Base-by-base conservation (phyloP, 2,888 invertebrate species). In the Megaustenia siamemsis region DNA sequence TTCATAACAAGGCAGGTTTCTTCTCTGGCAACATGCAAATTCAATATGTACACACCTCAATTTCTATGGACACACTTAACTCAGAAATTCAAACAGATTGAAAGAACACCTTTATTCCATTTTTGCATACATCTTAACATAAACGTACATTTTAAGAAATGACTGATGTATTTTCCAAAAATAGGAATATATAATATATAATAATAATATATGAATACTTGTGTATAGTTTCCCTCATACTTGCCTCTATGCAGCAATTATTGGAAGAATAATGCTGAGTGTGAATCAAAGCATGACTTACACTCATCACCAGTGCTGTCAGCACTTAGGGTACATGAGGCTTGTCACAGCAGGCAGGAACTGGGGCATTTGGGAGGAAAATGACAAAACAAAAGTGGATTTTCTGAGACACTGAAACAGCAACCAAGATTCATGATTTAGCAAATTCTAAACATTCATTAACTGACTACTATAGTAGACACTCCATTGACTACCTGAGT, bases 21-120 rank as follows among this genome's bases (percentile, higher is more conserved):
- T 45, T 45, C n/a, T 45, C 45, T 45, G 45, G 12, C 45, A 45
- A 45, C 12, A 10, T 45, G 12, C 12, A 45, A 45, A 45, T 45
- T 10, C 6, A 45, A 45, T 45, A 45, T 10, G 12, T 10, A 45
- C 8, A 45, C 6, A 45, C 12, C 12, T 45, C 6, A 45, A 45
- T 12, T 10, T 45, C 12, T 45, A 10, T 12, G 45, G 45, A 45
- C 45, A 45, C 12, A 45, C 12, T 45, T 15, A 28, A 32, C 10
- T 12, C 28, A 63, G 28, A 32, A 63, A 63, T 15, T 63, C n/a
- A 60, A 28, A 63, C 63, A 32, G 71, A 60, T 81, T 88, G 86
- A 88, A 89, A 90, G 88, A 92, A 92, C 91, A 91, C 92, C 91
- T 92, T 92, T 92, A 92, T 91, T 92, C 90, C 91, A 91, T 91